Conservation (phyloP, 1,140 invertebrate genomes). For the Neodiprion fabricii region DNA sequence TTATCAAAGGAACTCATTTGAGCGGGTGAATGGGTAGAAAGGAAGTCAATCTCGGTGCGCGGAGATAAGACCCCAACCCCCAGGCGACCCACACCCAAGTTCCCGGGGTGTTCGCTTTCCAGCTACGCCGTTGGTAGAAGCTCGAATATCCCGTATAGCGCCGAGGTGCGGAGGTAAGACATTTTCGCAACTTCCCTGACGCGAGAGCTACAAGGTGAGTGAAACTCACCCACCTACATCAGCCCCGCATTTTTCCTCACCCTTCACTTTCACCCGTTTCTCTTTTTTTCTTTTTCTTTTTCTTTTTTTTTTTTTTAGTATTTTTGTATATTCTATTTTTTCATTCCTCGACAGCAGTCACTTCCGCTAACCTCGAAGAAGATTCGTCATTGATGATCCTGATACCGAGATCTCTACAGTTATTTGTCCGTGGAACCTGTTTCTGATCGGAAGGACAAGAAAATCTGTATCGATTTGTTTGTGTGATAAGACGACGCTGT, state of each 20-base stretch:
- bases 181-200: background rate
- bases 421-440: slow-evolving; percentile 27
- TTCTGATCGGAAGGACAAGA: background rate
- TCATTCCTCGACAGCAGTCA: background rate
- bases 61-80: slow-evolving; percentile 56
- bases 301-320: background rate
- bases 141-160: background rate
- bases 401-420: slow-evolving; percentile 20
- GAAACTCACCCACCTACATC: background rate
- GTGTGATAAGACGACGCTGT: slow-evolving; percentile 11
- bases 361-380: background rate
- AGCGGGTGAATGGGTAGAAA: slow-evolving; percentile 63
- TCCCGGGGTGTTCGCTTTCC: background rate
- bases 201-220: background rate
- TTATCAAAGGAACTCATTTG: slow-evolving; percentile 65
- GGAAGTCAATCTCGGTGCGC: slow-evolving; percentile 62
- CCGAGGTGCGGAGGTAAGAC: background rate
- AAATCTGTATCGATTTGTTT: too few relatives aligned
- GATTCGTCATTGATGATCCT: background rate
- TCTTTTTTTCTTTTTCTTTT: background rate
- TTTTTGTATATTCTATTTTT: background rate
- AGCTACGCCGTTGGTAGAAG: background rate
- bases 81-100: slow-evolving; percentile 30
- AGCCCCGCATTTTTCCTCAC: background rate
- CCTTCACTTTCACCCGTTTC: background rate